A percentile compares a stretch with the other conserved stretches of the same genome.
These are phyloP conservation scores for Chymomyza procnemis DNA, from an alignment of 2,888 invertebrate species.

Conservation along the genomic window DNA sequence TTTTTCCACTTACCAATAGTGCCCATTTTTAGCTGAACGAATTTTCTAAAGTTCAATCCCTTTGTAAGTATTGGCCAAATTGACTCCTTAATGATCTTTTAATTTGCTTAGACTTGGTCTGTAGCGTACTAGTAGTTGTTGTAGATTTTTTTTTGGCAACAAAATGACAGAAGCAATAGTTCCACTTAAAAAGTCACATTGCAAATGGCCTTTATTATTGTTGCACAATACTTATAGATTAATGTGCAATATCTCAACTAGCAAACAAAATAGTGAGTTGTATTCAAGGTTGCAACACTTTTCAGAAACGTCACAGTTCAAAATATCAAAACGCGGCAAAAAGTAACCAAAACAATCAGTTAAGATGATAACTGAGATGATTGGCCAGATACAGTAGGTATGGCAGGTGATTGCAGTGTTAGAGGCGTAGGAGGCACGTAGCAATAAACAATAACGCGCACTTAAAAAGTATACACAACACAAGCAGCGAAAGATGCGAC, in stretches of 20 bases:
- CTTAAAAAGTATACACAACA: conserved; percentile 50
- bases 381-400: background rate
- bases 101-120: background rate
- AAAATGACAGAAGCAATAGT: conserved; percentile 32
- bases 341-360: conserved; percentile 22
- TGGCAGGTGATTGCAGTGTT: background rate
- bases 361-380: background rate
- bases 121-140: conserved; percentile 7
- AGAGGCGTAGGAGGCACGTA: background rate
- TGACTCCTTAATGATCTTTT: background rate
- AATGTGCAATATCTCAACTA: background rate
- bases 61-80: conserved; percentile 31
- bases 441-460: background rate
- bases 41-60: conserved; percentile 12
- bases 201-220: conserved; percentile 42
- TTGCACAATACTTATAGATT: background rate
- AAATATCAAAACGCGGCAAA: conserved; percentile 47
- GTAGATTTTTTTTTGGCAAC: conserved; percentile 32
- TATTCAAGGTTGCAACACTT: background rate
- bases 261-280: background rate
- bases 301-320: conserved; percentile 25
- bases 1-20: conserved; percentile 54
- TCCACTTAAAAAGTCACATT: conserved; percentile 66
- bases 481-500: conserved; percentile 63
- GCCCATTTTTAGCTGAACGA: conserved; percentile 48